phyloP scores from a whole-genome alignment of 1,140 invertebrate species.

The Drosophila pruinosa region DNA sequence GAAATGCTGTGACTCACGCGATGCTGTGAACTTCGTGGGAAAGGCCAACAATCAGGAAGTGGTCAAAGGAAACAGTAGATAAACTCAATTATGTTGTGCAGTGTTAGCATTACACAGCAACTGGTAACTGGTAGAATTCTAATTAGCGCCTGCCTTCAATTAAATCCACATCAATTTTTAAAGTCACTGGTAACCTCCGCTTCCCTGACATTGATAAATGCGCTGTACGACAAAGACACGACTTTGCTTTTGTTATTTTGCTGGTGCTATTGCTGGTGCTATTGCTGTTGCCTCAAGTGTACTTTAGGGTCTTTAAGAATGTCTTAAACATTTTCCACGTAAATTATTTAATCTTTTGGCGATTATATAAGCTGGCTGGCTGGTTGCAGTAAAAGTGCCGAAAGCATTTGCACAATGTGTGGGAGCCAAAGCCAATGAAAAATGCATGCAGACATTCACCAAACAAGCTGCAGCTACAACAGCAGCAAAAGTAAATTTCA shows the following conservation, averaged over 20 bases:
- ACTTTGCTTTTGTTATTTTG: slow-evolving; percentile 38
- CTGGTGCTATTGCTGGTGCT: too few relatives aligned
- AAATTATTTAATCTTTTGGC: slow-evolving; percentile 75
- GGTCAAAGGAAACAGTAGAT: slow-evolving; percentile 6
- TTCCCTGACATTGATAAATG: slow-evolving; percentile 73
- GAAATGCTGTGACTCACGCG: slow-evolving; percentile 71
- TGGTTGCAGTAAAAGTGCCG: slow-evolving; percentile 67
- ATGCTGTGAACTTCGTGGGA: slow-evolving; percentile 65
- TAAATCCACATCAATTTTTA: slow-evolving; percentile 68
- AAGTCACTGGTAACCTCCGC: slow-evolving; percentile 25
- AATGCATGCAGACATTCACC: slow-evolving; percentile 71
- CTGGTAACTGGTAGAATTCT: slow-evolving; percentile 51
- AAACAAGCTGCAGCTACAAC: slow-evolving; percentile 9
- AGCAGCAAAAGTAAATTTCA: slow-evolving; percentile 64
- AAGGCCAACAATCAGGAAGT: slow-evolving; percentile 73
- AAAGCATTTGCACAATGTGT: slow-evolving; percentile 78
- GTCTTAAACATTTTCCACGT: slow-evolving; percentile 42
- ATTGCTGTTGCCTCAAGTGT: neutral
- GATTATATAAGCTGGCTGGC: slow-evolving; percentile 61
- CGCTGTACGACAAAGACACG: slow-evolving; percentile 57
- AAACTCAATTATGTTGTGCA: slow-evolving; percentile 3
- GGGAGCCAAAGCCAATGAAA: slow-evolving; percentile 70
- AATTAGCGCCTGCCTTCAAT: slow-evolving; percentile 68
- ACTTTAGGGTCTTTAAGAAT: slow-evolving; percentile 49
- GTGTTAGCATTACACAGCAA: slow-evolving; percentile 63